Conservation (phyloP, 2,888 invertebrate species). For the Carpatolechia fugitivella region DNA sequence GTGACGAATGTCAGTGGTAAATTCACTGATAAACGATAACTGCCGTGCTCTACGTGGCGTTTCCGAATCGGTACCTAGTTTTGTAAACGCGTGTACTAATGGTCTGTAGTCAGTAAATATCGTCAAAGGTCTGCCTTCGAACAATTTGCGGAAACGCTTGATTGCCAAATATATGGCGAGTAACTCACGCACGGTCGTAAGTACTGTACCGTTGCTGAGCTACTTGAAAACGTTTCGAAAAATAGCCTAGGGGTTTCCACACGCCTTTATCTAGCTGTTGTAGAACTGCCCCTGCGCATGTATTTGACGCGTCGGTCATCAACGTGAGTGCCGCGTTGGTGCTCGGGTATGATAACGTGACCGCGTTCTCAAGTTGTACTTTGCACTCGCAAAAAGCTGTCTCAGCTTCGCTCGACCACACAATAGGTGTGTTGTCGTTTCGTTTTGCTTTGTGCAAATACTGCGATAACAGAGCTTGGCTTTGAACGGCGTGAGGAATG, state of each 20-base stretch:
- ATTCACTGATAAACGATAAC: conserved; percentile 22
- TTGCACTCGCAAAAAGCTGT: conserved; percentile 29
- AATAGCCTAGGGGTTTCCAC: conserved; percentile 41
- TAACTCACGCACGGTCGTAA: conserved; percentile 27
- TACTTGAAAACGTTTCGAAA: conserved; percentile 35
- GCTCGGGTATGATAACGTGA: conserved; percentile 32
- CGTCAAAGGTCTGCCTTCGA: conserved; percentile 21
- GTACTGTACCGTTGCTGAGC: conserved; percentile 37
- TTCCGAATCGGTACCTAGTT: conserved; percentile 17
- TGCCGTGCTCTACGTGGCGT: conserved; percentile 21
- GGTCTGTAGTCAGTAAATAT: conserved; percentile 29
- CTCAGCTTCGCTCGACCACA: conserved; percentile 2
- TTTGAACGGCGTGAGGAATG: conserved; percentile 33
- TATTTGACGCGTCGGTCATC: conserved; percentile 41
- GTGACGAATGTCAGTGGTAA: conserved; percentile 17
- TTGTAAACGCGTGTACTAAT: conserved; percentile 20
- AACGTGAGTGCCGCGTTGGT: conserved; percentile 28
- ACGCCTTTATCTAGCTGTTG: conserved; percentile 33
- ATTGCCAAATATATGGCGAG: conserved; percentile 24
- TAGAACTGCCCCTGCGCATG: conserved; percentile 40
- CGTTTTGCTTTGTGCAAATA: conserved; percentile 24
- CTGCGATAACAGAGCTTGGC: conserved; percentile 32
- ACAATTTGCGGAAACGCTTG: conserved; percentile 22
- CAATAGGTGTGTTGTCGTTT: conserved; percentile 25
- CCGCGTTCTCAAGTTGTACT: conserved; percentile 25